phyloP scores from a whole-genome alignment of 2,888 invertebrate genomes.

The Platycheirus albimanus region DNA sequence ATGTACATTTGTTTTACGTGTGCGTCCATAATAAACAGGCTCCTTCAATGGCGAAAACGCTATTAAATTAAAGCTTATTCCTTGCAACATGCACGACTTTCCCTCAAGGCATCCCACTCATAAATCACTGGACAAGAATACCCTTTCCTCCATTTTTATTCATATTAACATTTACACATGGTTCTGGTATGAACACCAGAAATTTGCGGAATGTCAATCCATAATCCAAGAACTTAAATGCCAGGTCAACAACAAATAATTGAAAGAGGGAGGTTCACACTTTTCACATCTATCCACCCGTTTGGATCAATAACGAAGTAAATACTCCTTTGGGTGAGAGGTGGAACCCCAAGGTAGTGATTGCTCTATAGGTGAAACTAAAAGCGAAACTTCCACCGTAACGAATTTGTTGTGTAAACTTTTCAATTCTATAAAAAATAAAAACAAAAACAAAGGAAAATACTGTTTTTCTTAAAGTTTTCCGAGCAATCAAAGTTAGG shows the following conservation, averaged over 20 bases:
- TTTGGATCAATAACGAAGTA: slow-evolving; percentile 42
- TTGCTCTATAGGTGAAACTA: slow-evolving; percentile 16
- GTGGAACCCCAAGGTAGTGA: not conserved
- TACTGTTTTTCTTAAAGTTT: slow-evolving; percentile 27
- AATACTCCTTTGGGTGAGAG: not conserved
- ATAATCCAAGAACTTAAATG: slow-evolving; percentile 10
- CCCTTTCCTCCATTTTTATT: not conserved
- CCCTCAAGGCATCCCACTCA: slow-evolving; percentile 2
- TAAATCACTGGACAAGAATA: slow-evolving; percentile 15
- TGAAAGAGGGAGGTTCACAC: not conserved
- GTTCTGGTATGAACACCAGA: slow-evolving; percentile 17
- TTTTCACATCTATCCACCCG: not conserved
- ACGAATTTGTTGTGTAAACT: slow-evolving; percentile 36
- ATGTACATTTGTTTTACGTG: no score
- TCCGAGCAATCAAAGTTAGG: not conserved
- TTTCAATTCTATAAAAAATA: slow-evolving; percentile 47
- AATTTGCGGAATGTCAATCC: slow-evolving; percentile 23
- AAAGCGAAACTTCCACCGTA: slow-evolving; percentile 1
- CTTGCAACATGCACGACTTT: no score
- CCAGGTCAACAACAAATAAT: slow-evolving; percentile 7
- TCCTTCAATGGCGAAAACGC: no score
- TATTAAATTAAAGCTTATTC: slow-evolving; percentile 5
- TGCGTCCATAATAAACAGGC: no score
- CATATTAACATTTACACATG: slow-evolving; percentile 17
- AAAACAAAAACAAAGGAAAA: slow-evolving; percentile 24